These are phyloP conservation scores for Escarpia spicata DNA, from an alignment of 2,888 invertebrate species.

Conservation along the genomic window DNA sequence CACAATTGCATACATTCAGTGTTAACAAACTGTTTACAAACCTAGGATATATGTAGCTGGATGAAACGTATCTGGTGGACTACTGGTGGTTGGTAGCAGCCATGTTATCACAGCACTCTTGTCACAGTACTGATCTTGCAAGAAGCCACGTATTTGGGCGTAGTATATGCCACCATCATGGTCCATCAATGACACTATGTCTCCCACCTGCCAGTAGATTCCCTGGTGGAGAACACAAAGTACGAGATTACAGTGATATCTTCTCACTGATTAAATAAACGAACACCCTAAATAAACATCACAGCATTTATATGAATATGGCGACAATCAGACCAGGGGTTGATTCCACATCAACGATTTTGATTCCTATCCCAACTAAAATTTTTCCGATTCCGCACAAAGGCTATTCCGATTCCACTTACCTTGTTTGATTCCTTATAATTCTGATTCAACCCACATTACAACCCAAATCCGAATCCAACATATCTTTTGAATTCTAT, in stretches of 20 bases:
- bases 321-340: too few species aligned
- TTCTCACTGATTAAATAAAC: neutral
- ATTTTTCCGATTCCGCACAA: too few species aligned
- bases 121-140: conserved; percentile 91
- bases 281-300: neutral
- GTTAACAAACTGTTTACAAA: conserved; percentile 53
- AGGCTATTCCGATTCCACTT: too few species aligned
- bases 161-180: conserved; percentile 79
- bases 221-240: conserved; percentile 57
- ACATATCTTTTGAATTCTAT: too few species aligned
- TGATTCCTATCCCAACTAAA: too few species aligned
- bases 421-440: too few species aligned
- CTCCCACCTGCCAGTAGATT: conserved; percentile 85
- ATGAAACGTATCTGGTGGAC: conserved; percentile 83
- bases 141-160: conserved; percentile 87
- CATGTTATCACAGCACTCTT: conserved; percentile 92
- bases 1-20: neutral
- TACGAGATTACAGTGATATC: neutral
- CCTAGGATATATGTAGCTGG: conserved; percentile 90
- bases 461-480: too few species aligned
- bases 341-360: too few species aligned
- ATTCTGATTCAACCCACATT: too few species aligned
- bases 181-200: conserved; percentile 87
- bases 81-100: conserved; percentile 85
- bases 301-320: too few species aligned